Percentiles rank a stretch among this genome's conserved stretches.
These are phyloP conservation scores for Riparia riparia DNA, from an alignment of 2,113 vertebrate species.

Conservation along the genomic window DNA sequence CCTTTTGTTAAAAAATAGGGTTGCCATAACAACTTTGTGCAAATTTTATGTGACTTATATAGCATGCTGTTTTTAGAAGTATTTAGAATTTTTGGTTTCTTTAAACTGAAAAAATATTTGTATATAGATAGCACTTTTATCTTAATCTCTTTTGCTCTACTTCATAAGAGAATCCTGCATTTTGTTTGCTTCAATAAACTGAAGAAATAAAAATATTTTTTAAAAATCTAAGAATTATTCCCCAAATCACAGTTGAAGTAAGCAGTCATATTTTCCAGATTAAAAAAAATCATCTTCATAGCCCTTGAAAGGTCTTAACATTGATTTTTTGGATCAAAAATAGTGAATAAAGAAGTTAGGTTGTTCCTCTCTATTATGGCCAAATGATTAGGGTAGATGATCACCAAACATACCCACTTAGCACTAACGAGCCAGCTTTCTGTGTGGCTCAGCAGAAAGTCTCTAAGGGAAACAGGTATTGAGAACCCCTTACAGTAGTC, in stretches of 20 bases:
- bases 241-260: background rate
- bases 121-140: background rate
- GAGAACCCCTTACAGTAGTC: background rate
- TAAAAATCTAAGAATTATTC: background rate
- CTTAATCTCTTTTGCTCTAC: background rate
- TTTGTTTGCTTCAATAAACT: background rate
- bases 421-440: background rate
- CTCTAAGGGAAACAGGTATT: background rate
- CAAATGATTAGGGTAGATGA: background rate
- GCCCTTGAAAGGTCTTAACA: background rate
- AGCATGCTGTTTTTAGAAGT: background rate
- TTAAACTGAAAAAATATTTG: background rate
- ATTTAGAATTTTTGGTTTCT: background rate
- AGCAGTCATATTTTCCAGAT: background rate
- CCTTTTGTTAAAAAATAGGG: background rate
- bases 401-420: background rate
- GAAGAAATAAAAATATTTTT: background rate
- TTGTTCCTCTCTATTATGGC: background rate
- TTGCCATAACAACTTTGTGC: conserved; percentile 17
- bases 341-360: background rate
- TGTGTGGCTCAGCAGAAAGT: background rate
- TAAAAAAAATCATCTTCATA: background rate
- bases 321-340: background rate
- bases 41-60: background rate
- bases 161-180: background rate